Evolutionary conservation across 2,797 vertebrate species (phyloP).

Genomic region (Amphiprion clarkii): DNA sequence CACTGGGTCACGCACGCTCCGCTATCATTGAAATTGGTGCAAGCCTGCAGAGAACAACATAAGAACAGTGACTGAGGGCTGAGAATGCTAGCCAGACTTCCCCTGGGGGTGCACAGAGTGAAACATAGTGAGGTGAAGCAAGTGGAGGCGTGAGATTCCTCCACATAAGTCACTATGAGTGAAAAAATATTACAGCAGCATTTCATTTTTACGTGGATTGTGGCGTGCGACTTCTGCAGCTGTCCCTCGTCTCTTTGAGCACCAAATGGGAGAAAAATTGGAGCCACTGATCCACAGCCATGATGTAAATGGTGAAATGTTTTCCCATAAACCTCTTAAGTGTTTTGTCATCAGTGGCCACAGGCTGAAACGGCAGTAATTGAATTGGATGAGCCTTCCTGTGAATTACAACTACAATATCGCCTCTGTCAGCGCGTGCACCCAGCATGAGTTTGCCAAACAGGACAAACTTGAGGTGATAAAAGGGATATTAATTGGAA

Average conservation of each 20-base stretch:
- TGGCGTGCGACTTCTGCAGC: constrained; percentile 8
- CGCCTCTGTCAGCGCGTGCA: constrained; percentile 9
- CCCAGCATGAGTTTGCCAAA: constrained; percentile 14
- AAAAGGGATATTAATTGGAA: constrained; percentile 75
- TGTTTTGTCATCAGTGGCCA: constrained; percentile 65
- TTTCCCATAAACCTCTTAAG: constrained; percentile 79
- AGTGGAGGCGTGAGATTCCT: not conserved
- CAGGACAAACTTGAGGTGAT: constrained; percentile 55
- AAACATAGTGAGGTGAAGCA: not conserved
- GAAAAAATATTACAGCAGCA: constrained; percentile 58
- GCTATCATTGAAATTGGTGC: constrained; percentile 98
- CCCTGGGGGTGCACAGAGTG: not conserved
- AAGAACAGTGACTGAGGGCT: constrained; percentile 19
- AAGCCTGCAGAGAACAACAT: constrained; percentile 65
- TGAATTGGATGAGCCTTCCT: constrained; percentile 73
- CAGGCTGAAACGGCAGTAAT: constrained; percentile 69
- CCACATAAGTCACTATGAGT: constrained; percentile 38
- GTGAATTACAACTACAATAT: constrained; percentile 81
- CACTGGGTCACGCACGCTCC: constrained; percentile 97
- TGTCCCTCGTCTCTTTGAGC: constrained; percentile 27
- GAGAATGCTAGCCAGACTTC: not conserved
- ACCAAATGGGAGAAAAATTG: constrained; percentile 72
- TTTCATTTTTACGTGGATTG: constrained; percentile 64
- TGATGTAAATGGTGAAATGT: constrained; percentile 78
- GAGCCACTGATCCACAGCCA: constrained; percentile 73